Conservation (phyloP, 2,797 vertebrate genomes). For the Enteromius paludinosus region DNA sequence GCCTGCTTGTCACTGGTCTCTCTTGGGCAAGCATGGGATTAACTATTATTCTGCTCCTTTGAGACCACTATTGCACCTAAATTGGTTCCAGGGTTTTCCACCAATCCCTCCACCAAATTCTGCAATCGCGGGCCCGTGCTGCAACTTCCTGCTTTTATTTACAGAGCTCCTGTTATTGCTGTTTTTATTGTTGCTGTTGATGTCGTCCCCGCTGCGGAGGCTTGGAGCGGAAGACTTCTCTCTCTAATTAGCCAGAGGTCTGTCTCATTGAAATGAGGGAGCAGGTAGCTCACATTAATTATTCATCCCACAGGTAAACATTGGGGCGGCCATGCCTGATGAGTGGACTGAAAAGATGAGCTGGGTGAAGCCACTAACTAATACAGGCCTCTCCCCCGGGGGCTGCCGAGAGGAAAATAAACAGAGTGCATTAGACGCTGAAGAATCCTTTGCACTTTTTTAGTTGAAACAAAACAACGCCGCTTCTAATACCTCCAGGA, state of each 20-base stretch:
- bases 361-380: conserved; percentile 73
- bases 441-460: conserved; percentile 68
- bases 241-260: conserved; percentile 82
- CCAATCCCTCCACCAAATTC: conserved; percentile 56
- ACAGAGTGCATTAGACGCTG: conserved; percentile 66
- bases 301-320: conserved; percentile 79
- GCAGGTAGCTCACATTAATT: conserved; percentile 80
- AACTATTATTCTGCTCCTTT: conserved; percentile 68
- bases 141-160: conserved; percentile 46
- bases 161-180: conserved; percentile 54
- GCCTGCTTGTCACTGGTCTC: conserved; percentile 66
- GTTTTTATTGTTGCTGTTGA: conserved; percentile 65
- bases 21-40: conserved; percentile 72
- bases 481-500: conserved; percentile 63
- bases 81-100: conserved; percentile 68
- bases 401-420: conserved; percentile 70
- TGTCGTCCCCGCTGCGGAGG: conserved; percentile 62
- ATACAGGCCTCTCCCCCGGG: conserved; percentile 73
- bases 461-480: conserved; percentile 70
- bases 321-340: conserved; percentile 72
- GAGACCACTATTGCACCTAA: conserved; percentile 71
- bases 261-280: conserved; percentile 69
- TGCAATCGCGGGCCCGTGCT: conserved; percentile 1
- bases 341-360: conserved; percentile 67
- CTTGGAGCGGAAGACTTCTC: conserved; percentile 65